Percentiles rank a stretch among this genome's conserved stretches.
Conservation (phyloP, 2,113 vertebrate genomes). For the Lipophrys pholis region DNA sequence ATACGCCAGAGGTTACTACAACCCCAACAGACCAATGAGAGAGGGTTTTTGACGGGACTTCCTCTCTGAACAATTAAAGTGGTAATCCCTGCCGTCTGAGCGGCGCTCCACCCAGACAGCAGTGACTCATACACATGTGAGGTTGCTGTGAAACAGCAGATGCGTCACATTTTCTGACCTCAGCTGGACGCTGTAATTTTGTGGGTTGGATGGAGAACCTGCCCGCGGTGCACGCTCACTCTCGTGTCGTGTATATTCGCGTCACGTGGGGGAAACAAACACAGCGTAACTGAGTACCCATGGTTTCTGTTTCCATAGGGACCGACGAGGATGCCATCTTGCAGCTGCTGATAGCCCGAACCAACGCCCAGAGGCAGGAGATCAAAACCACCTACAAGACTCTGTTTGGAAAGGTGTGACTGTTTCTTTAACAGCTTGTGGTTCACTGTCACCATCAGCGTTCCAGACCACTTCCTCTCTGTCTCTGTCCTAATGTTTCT, state of each 20-base stretch:
- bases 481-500: too few relatives aligned
- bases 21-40: conserved; percentile 13
- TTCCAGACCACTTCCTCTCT: not conserved
- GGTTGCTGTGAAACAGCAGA: conserved; percentile 33
- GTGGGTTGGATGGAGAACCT: conserved; percentile 12
- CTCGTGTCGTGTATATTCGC: conserved; percentile 2
- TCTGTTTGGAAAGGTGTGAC: conserved; percentile 90
- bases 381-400: conserved; percentile 90
- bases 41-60: conserved; percentile 1
- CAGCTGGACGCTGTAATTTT: conserved; percentile 33
- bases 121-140: conserved; percentile 48
- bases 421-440: not conserved
- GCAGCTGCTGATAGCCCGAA: conserved; percentile 87
- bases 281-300: conserved; percentile 30
- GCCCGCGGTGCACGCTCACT: not conserved
- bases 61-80: not conserved
- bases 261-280: conserved; percentile 3
- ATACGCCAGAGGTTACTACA: conserved; percentile 1
- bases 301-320: conserved; percentile 81
- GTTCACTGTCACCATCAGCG: not conserved
- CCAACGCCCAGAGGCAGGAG: conserved; percentile 91
- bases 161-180: conserved; percentile 21
- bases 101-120: conserved; percentile 25
- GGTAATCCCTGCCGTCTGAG: conserved; percentile 17
- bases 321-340: conserved; percentile 93